Evolutionary conservation across 2,797 vertebrate species (phyloP).

Genomic region (Synaphobranchus kaupii): DNA sequence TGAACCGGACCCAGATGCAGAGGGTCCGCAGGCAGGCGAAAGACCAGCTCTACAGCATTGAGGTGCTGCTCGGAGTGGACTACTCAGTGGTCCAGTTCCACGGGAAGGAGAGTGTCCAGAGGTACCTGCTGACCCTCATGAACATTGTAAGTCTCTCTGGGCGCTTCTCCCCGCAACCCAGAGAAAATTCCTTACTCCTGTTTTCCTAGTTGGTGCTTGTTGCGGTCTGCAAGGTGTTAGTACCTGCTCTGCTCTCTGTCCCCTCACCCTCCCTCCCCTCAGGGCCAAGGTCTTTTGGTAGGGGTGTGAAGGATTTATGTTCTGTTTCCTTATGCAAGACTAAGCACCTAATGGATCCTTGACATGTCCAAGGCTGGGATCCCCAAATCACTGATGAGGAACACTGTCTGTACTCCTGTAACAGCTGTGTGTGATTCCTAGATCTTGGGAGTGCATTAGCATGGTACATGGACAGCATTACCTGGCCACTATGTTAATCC

Average conservation of each 20-base stretch:
- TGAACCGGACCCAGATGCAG: conserved; percentile 26
- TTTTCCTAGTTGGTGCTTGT: neutral
- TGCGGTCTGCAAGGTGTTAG: neutral
- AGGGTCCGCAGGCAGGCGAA: conserved; percentile 60
- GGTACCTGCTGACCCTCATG: conserved; percentile 94
- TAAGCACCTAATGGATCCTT: neutral
- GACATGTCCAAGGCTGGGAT: too few relatives aligned
- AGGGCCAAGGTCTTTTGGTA: neutral
- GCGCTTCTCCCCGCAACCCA: neutral
- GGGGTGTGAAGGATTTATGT: neutral
- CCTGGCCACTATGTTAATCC: neutral
- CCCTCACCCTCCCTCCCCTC: neutral
- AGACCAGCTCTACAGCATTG: conserved; percentile 82
- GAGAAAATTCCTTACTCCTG: neutral
- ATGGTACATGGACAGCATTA: neutral
- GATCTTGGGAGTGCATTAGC: neutral
- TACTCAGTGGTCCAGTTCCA: conserved; percentile 94
- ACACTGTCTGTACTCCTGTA: neutral
- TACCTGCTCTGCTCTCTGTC: neutral
- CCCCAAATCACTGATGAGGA: neutral
- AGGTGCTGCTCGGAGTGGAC: conserved; percentile 91
- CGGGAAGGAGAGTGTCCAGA: conserved; percentile 89
- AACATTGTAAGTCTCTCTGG: conserved; percentile 83
- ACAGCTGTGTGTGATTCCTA: neutral
- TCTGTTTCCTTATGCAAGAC: neutral